These are phyloP conservation scores for Lysiphlebus fabarum DNA, from an alignment of 1,140 invertebrate species.

Conservation along the genomic window DNA sequence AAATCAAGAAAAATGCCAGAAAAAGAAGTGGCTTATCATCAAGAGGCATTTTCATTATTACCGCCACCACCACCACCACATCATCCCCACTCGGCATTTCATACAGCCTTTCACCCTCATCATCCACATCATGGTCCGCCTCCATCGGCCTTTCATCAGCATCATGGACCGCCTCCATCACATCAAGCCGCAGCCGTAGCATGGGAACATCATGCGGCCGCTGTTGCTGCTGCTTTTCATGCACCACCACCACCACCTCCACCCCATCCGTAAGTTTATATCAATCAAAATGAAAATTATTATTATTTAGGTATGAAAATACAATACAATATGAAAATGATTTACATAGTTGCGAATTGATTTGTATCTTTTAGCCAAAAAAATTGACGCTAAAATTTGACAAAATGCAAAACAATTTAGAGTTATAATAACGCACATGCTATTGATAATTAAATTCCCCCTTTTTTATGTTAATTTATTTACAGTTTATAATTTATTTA, in stretches of 20 bases:
- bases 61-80: slow-evolving; percentile 49
- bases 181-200: slow-evolving; percentile 38
- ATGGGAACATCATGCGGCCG: slow-evolving; percentile 52
- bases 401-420: too few species aligned
- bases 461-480: too few species aligned
- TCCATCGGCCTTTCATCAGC: slow-evolving; percentile 46
- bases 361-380: too few species aligned
- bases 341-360: slow-evolving; percentile 13
- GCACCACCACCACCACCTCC: slow-evolving; percentile 45
- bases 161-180: slow-evolving; percentile 40
- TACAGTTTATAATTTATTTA: too few species aligned
- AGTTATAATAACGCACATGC: too few species aligned
- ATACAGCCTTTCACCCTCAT: slow-evolving; percentile 50
- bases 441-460: too few species aligned
- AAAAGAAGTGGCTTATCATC: slow-evolving; percentile 54
- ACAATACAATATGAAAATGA: slow-evolving; percentile 3
- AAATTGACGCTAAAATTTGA: too few species aligned
- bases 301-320: too few species aligned
- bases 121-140: slow-evolving; percentile 45
- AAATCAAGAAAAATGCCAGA: slow-evolving; percentile 51
- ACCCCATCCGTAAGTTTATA: slow-evolving; percentile 49
- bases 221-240: slow-evolving; percentile 45
- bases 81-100: slow-evolving; percentile 51
- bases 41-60: slow-evolving; percentile 49
- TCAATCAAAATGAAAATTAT: too few species aligned